Base-by-base conservation (phyloP, 2,888 invertebrate genomes). In the Eudemis profundana region DNA sequence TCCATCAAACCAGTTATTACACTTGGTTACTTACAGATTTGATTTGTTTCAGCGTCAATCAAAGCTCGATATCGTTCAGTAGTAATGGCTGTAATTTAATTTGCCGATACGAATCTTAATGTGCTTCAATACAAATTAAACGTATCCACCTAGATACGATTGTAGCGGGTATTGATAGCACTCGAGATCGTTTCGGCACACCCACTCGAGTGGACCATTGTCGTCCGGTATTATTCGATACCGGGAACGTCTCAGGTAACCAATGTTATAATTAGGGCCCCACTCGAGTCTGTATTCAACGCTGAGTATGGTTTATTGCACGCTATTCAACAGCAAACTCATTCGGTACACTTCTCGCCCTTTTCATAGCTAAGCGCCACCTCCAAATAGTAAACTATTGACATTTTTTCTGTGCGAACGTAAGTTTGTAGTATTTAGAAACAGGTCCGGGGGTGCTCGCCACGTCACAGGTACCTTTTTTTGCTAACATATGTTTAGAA, bases 321-420 rank as follows among this genome's bases (percentile, higher is more conserved):
- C 64, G 69, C 75, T 74, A 78, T 75, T 80, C 76, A 82, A 82
- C 69, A 69, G 56, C 49, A 61, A 71, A 71, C 70, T 72, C 73
- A 72, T 73, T 69, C 73, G 70, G 67, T 61, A 68, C 68, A 75
- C 69, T 70, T 68, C 69, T 69, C 70, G 44, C 63, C 70, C 73
- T 78, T 85, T 83, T 80, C 75, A 83, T 77, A 80, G 74, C 68
- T 86, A 84, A 90, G 90, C 90, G 90, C 90, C 90, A 90, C 85
- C 80, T 79, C 76, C 73, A 61, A 10, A 56, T 68, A 69, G 62
- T 61, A 54, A 36, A 70, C 79, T 84, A 83, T 84, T 83, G 78
- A 78, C 70, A 69, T 81, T 83, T 88, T 85, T 83, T 84, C 73
- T 69, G 70, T 42, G 42, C 56, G 59, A 76, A 75, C 87, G 85